Base-by-base conservation (phyloP, 2,888 invertebrate species). In the Dascillus cervinus region DNA sequence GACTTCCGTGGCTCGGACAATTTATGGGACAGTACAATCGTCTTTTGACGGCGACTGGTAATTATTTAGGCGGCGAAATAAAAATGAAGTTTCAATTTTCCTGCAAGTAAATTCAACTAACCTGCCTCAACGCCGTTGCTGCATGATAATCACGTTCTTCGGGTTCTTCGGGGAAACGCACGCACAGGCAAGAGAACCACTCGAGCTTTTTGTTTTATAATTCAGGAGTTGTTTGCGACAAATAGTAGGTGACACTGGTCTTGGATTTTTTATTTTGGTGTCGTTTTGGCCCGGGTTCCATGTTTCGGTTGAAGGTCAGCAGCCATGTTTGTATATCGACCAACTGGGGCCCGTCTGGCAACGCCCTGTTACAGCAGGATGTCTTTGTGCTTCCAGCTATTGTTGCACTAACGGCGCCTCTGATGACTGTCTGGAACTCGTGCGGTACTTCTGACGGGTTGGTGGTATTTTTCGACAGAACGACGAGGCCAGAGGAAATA, bases 301-400 rank as follows among this genome's bases (percentile, higher is more conserved):
- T 58, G 53, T 56, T 58, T n/a, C 48, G 52, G 50, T 48, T 44
- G 49, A 52, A 47, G 47, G 52, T 52, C 46, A 56, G 49, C 61
- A 54, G 63, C 63, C 63, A 63, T 63, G 53, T 58, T 63, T 60
- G 51, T 47, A 46, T 56, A 56, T 63, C 62, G 62, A 62, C 62
- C 62, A 62, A 62, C 62, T 58, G 54, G 56, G 51, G 55, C 44
- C 47, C 41, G 47, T 48, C 47, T 40, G 60, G 60, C 56, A 52
- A 61, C 62, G 62, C 62, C 62, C 62, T 56, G 54, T 43, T 50
- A 50, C 43, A 43, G 46, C 51, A 46, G 47, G 52, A 50, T 52
- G 48, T n/a, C 48, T 44, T 36, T 39, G 31, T 38, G 41, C 41
- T 47, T 43, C 35, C 19, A 30, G 41, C 44, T 43, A 39, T 43